Evolutionary conservation across 37 sponge, comb jelly and placozoan species (phyloP).

Genomic region (Corticium candelabrum): DNA sequence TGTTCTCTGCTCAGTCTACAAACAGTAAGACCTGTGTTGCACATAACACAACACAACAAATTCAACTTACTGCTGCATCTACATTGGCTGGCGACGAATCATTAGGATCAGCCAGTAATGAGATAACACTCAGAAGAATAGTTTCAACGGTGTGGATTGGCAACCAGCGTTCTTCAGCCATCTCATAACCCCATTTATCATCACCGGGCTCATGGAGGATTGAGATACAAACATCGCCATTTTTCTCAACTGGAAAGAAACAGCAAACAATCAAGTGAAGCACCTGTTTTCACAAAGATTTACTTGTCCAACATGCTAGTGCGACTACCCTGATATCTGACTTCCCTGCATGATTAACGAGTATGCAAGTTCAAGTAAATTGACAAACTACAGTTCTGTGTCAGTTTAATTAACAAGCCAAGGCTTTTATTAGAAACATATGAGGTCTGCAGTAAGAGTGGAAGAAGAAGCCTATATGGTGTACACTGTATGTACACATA

Average conservation of each 20-base stretch:
- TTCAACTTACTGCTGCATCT: conserved; percentile 84
- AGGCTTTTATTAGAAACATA: too few relatives aligned
- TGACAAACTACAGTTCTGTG: too few relatives aligned
- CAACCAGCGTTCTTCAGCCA: conserved; percentile 86
- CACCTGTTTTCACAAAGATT: neutral
- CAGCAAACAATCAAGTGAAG: too few relatives aligned
- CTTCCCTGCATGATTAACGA: neutral
- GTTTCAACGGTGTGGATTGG: conserved; percentile 97
- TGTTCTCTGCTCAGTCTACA: too few relatives aligned
- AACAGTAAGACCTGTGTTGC: neutral
- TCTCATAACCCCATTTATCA: conserved; percentile 95
- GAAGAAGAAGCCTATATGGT: too few relatives aligned
- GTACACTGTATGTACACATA: too few relatives aligned
- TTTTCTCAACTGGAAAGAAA: conserved; percentile 53
- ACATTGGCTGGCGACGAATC: conserved; percentile 97
- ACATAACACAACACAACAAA: neutral
- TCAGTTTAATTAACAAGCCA: too few relatives aligned
- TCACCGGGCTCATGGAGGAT: conserved; percentile 98
- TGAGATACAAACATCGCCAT: conserved; percentile 92
- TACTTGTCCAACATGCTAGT: neutral
- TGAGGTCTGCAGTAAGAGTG: too few relatives aligned
- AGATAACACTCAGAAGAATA: conserved; percentile 92
- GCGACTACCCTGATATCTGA: neutral
- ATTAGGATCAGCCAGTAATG: conserved; percentile 94
- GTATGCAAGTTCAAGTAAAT: too few relatives aligned